These are phyloP conservation scores for Hybognathus amarus DNA, from an alignment of 2,797 vertebrate species.

Conservation along the genomic window DNA sequence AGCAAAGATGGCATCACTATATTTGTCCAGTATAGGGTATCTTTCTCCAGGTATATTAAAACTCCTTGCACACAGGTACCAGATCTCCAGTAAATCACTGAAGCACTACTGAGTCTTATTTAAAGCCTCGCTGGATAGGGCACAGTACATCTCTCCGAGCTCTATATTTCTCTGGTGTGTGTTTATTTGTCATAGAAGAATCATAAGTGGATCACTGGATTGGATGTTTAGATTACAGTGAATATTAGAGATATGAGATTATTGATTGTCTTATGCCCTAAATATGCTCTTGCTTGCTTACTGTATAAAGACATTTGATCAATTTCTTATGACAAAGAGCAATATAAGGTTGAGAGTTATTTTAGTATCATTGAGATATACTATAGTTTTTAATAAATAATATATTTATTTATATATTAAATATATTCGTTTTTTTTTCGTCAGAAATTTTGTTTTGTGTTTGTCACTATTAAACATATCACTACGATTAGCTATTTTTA, in stretches of 20 bases:
- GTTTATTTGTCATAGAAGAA: constrained; percentile 5
- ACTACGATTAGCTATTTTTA: too few species aligned
- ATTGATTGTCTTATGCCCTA: background rate
- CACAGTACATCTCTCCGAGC: background rate
- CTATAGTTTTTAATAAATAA: too few species aligned
- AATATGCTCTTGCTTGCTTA: background rate
- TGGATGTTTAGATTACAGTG: constrained; percentile 1
- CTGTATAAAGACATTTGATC: background rate
- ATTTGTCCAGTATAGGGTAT: background rate
- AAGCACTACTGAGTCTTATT: constrained; percentile 11
- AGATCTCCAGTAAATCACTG: constrained; percentile 53
- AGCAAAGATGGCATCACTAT: background rate
- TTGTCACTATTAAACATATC: too few species aligned
- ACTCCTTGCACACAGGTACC: constrained; percentile 1
- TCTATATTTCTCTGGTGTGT: background rate
- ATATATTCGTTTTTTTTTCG: too few species aligned
- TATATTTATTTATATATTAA: too few species aligned
- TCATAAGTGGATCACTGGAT: background rate
- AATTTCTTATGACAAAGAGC: background rate
- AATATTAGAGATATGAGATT: background rate
- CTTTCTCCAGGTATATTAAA: background rate
- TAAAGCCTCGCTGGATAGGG: background rate
- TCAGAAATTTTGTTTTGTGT: too few species aligned
- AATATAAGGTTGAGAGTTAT: too few species aligned
- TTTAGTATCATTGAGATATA: too few species aligned